phyloP scores from a whole-genome alignment of 2,113 vertebrate species.

The Pseudopipra pipra region DNA sequence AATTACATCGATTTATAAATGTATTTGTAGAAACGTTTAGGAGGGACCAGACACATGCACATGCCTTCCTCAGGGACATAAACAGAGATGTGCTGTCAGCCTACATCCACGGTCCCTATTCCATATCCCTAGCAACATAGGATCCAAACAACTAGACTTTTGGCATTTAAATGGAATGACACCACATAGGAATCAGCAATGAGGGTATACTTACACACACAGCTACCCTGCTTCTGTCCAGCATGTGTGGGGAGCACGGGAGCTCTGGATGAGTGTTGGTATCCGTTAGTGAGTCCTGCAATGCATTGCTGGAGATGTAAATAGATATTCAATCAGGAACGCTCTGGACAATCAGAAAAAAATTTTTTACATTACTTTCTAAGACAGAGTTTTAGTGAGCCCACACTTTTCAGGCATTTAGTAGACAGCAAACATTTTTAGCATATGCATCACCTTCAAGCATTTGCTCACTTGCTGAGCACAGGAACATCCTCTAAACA shows the following conservation, averaged over 20 bases:
- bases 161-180: neutral
- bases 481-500: neutral
- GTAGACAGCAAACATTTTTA: neutral
- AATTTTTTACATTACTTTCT: neutral
- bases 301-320: neutral
- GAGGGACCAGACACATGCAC: neutral
- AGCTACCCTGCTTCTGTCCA: neutral
- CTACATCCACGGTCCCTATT: neutral
- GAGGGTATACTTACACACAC: neutral
- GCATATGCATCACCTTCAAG: neutral
- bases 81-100: neutral
- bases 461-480: neutral
- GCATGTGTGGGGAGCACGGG: accelerated
- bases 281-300: neutral
- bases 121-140: accelerated
- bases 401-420: neutral
- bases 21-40: neutral
- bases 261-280: neutral
- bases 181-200: neutral
- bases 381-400: neutral
- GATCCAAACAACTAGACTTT: neutral
- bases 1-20: neutral
- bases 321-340: neutral
- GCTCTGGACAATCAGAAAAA: neutral
- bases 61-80: neutral